Percentiles rank a stretch among this genome's conserved stretches.
phyloP scores from a whole-genome alignment of 1,140 invertebrate genomes.

The Triops cancriformis region DNA sequence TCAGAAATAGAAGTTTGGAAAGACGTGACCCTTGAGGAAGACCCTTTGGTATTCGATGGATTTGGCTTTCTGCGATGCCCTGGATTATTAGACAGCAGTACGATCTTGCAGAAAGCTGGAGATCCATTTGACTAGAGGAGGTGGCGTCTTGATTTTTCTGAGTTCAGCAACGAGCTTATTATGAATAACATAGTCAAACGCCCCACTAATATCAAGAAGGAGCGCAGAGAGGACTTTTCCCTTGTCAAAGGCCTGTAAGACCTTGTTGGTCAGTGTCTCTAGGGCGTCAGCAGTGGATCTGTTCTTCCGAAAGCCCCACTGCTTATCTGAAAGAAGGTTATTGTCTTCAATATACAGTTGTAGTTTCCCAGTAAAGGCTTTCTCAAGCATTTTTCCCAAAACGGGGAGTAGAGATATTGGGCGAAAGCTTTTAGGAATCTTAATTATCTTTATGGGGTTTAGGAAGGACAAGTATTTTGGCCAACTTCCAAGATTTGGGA shows the following conservation, averaged over 20 bases:
- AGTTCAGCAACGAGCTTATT: background rate
- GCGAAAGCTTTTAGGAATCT: background rate
- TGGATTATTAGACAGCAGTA: background rate
- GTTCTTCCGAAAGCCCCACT: no score
- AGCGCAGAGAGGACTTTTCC: no score
- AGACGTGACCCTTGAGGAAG: background rate
- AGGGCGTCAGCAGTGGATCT: no score
- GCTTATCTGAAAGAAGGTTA: no score
- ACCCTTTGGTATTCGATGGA: background rate
- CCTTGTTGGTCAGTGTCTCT: no score
- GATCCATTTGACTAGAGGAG: background rate
- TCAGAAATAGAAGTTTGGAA: background rate
- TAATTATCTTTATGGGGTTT: background rate
- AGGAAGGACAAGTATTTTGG: no score
- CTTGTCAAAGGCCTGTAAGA: no score
- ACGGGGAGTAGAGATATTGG: background rate
- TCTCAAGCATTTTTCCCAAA: background rate
- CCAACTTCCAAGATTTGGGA: no score
- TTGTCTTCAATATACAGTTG: no score
- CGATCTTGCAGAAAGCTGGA: no score
- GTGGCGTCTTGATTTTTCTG: background rate
- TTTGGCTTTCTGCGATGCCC: background rate
- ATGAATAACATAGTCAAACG: background rate
- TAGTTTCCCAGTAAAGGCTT: no score
- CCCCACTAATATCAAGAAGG: no score